phyloP scores from a whole-genome alignment of 1,140 invertebrate species.

The Procambarus virginalis region DNA sequence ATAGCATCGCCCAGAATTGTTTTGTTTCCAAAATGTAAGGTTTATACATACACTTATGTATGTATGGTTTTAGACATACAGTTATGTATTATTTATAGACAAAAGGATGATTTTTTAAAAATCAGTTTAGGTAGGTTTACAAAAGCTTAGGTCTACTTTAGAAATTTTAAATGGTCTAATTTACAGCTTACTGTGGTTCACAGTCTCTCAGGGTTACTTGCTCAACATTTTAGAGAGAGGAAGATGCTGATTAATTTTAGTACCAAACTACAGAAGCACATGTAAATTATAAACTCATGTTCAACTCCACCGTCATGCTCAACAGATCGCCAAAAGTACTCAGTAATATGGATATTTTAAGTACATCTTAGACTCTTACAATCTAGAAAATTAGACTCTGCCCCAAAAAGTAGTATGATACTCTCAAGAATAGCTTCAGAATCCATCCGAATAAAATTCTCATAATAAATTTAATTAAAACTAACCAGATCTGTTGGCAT shows the following conservation, averaged over 20 bases:
- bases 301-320: background rate
- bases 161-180: constrained; percentile 51
- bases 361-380: too few relatives aligned
- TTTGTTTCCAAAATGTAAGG: constrained; percentile 12
- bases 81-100: constrained; percentile 29
- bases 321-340: background rate
- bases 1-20: background rate
- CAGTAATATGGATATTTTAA: too few relatives aligned
- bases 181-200: constrained; percentile 63
- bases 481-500: too few relatives aligned
- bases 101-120: constrained; percentile 18
- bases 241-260: constrained; percentile 35
- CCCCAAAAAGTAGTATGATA: too few relatives aligned
- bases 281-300: background rate
- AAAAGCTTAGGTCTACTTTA: constrained; percentile 61
- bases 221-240: constrained; percentile 27
- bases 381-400: too few relatives aligned
- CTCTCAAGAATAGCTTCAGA: too few relatives aligned
- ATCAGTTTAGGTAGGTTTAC: constrained; percentile 55
- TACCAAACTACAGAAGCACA: constrained; percentile 21
- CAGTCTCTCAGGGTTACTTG: constrained; percentile 68
- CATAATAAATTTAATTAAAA: too few relatives aligned
- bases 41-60: constrained; percentile 6
- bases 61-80: constrained; percentile 12
- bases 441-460: too few relatives aligned